Evolutionary conservation across 1,140 invertebrate species (phyloP), one percentile per base, ranked within the genome.

Genomic region (Diorhabda carinulata): DNA sequence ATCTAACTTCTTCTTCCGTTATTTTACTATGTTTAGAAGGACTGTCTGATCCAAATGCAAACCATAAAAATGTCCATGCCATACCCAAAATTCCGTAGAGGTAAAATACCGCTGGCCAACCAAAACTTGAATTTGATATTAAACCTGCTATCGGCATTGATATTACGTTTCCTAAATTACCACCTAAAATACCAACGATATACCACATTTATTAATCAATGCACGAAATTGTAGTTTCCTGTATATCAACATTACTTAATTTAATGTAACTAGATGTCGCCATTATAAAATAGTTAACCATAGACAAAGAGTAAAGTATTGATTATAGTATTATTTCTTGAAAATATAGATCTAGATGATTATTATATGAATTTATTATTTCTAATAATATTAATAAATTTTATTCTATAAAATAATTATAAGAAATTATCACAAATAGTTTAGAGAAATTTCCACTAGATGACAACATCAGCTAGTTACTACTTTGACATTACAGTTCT

Each of bases 21-120:
- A 92, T 92, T 2, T 82, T 74, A 8, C 79, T 81, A 66, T 88
- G 86, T 2, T 84, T 79, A 0, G 80, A 77, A 0, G 96, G 95
- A 4, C 84, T 82, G 74, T 90, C 88, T 1, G 87, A 85, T 0
- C 89, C 87, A 43, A 89, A 83, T 43, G 87, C 80, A 57, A 86
- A 80, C 86, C 90, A 94, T 0, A 86, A 3, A 0, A 86, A 68
- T 5, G 85, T 83, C 86, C 90, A 91, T 0, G 84, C 2, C 2
- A 91, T 68, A n/a, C 87, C 84, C 0, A 88, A 70, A 4, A 75
- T 82, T 67, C 92, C 92, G 76, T 93, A 90, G 0, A 89, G 76
- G 75, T 94, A 95, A 78, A 93, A 94, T 2, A 91, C 87, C 10
- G 87, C 83, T 0, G 91, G 91, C 92, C 92, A 94, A 0, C 92